phyloP scores from a whole-genome alignment of 1,140 invertebrate genomes.

The Atta cephalotes region DNA sequence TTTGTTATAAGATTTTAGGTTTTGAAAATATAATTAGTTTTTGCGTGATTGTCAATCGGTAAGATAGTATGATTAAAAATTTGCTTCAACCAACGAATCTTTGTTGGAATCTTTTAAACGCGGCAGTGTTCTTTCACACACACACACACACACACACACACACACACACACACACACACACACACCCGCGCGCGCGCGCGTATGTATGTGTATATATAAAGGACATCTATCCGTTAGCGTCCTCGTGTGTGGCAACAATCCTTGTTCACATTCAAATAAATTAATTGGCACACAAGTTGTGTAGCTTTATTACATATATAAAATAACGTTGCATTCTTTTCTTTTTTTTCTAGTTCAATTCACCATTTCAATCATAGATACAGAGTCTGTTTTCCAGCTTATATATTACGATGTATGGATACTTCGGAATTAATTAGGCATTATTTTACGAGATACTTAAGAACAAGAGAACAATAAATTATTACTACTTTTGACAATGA shows the following conservation, averaged over 20 bases:
- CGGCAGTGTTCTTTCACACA: neutral
- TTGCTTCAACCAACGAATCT: neutral
- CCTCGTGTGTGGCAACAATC: slow-evolving; percentile 24
- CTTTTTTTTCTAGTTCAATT: neutral
- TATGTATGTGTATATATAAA: neutral
- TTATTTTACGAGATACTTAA: neutral
- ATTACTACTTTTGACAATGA: neutral
- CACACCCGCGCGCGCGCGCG: no score
- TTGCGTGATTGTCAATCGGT: neutral
- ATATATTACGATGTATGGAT: slow-evolving; percentile 1
- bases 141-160: no score
- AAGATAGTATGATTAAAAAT: slow-evolving; percentile 1
- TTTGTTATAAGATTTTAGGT: slow-evolving; percentile 22
- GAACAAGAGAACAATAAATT: slow-evolving; percentile 16
- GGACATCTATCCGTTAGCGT: slow-evolving; percentile 28
- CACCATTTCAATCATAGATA: neutral
- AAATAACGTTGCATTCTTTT: slow-evolving; percentile 25
- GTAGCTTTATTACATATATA: slow-evolving; percentile 40
- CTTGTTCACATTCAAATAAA: slow-evolving; percentile 51
- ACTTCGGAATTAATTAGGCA: slow-evolving; percentile 14
- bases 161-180: no score
- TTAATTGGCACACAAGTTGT: slow-evolving; percentile 35
- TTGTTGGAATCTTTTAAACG: neutral
- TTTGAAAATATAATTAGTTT: slow-evolving; percentile 3
- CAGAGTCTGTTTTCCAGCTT: slow-evolving; percentile 33